A percentile compares a stretch with the other conserved stretches of the same genome.
phyloP scores from a whole-genome alignment of 2,113 vertebrate species.

The Lonchura striata region DNA sequence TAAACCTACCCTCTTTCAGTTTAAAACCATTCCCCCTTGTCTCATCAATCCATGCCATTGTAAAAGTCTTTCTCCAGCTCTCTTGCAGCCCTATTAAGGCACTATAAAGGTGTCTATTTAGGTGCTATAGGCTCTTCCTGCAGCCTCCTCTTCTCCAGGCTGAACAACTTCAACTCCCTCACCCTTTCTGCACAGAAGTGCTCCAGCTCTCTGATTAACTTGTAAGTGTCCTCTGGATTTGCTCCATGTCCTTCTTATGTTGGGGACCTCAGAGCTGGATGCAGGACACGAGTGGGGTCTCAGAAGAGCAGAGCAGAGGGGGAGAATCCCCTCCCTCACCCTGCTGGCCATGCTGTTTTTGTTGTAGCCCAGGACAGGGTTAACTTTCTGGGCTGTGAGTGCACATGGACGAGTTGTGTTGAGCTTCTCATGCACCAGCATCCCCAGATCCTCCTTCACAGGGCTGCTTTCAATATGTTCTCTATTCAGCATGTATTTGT shows the following conservation, averaged over 20 bases:
- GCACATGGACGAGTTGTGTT: accelerated
- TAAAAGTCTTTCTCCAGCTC: neutral
- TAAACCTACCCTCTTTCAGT: neutral
- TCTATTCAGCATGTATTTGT: neutral
- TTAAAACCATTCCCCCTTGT: neutral
- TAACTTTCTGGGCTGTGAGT: neutral
- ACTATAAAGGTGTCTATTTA: neutral
- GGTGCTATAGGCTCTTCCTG: neutral
- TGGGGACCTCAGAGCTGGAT: neutral
- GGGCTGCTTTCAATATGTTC: neutral
- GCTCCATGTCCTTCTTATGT: neutral
- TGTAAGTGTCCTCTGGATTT: neutral
- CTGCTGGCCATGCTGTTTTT: neutral
- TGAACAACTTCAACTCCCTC: neutral
- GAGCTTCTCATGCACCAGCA: neutral
- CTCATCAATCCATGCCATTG: neutral
- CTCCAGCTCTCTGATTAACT: neutral
- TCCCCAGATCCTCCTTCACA: neutral
- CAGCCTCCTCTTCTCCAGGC: neutral
- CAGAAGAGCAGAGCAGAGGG: neutral
- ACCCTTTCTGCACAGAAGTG: neutral
- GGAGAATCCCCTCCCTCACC: neutral
- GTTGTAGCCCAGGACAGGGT: neutral
- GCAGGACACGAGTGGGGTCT: accelerated
- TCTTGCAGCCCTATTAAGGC: neutral